phyloP scores from a whole-genome alignment of 2,797 vertebrate genomes.

The Bradypodion pumilum region DNA sequence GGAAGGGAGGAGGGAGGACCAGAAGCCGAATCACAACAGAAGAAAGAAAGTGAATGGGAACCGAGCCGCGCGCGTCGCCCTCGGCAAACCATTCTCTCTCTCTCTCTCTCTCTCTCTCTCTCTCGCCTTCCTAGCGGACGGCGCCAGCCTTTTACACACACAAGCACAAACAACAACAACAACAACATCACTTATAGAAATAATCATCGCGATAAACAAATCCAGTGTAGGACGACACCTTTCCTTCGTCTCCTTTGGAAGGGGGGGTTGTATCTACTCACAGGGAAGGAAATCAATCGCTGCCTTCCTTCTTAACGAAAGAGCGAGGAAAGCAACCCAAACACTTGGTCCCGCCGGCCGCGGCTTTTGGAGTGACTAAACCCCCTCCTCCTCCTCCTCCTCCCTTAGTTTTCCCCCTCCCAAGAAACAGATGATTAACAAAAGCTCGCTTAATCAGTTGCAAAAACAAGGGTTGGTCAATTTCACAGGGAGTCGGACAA shows the following conservation, averaged over 20 bases:
- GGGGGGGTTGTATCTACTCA: too few species aligned
- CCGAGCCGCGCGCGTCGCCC: background rate
- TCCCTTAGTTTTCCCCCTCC: background rate
- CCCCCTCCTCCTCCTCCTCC: too few species aligned
- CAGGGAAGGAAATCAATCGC: background rate
- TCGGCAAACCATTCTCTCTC: too few species aligned
- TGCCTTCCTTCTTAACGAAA: too few species aligned
- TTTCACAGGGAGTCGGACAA: background rate
- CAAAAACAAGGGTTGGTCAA: background rate
- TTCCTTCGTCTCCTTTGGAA: background rate
- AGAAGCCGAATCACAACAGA: slow-evolving; percentile 33
- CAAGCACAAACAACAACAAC: background rate
- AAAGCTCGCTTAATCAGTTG: background rate
- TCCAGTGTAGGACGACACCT: background rate
- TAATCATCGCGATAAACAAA: background rate
- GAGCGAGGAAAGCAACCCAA: too few species aligned
- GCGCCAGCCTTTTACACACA: background rate
- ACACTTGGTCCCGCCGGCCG: too few species aligned
- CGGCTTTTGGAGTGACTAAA: background rate
- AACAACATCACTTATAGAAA: background rate
- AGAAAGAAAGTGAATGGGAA: slow-evolving; percentile 25
- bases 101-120: too few species aligned
- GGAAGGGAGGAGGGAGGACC: background rate
- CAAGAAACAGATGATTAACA: background rate
- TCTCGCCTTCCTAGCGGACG: background rate